phyloP scores from a whole-genome alignment of 1,140 invertebrate species.

The Hydropsyche tenuis region DNA sequence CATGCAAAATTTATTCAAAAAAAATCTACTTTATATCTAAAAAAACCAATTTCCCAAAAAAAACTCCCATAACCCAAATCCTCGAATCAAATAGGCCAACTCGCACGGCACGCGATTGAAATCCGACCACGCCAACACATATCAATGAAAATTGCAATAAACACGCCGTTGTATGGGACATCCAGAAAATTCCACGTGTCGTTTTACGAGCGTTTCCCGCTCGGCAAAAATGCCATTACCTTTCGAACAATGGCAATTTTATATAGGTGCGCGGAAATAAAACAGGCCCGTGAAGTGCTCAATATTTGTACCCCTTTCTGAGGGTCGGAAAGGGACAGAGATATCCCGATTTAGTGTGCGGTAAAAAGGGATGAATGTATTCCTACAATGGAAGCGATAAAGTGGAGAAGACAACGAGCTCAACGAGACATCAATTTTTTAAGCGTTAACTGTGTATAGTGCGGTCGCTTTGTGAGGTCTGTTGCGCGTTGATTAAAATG shows the following conservation, averaged over 20 bases:
- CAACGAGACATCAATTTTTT: conserved; percentile 38
- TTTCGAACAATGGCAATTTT: conserved; percentile 1
- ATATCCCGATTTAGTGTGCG: neutral
- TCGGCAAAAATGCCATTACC: neutral
- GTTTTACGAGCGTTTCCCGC: too few species aligned
- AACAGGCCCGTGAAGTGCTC: conserved; percentile 11
- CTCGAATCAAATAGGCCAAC: too few species aligned
- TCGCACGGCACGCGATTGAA: too few species aligned
- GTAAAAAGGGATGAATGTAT: neutral
- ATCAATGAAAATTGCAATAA: too few species aligned
- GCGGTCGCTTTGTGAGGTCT: neutral
- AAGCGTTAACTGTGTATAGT: conserved; percentile 25
- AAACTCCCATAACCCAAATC: too few species aligned
- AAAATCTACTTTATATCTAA: too few species aligned
- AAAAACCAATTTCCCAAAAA: too few species aligned
- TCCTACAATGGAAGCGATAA: conserved; percentile 28
- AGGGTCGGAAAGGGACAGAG: neutral
- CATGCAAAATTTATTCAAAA: too few species aligned
- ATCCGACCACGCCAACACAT: too few species aligned
- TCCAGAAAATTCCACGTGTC: too few species aligned
- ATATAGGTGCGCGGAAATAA: neutral
- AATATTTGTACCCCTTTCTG: conserved; percentile 34
- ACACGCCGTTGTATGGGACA: too few species aligned
- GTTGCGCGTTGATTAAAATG: neutral
- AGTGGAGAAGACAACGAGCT: conserved; percentile 36